Conservation (phyloP, 2,113 vertebrate species). For the Campylomormyrus numenius region DNA sequence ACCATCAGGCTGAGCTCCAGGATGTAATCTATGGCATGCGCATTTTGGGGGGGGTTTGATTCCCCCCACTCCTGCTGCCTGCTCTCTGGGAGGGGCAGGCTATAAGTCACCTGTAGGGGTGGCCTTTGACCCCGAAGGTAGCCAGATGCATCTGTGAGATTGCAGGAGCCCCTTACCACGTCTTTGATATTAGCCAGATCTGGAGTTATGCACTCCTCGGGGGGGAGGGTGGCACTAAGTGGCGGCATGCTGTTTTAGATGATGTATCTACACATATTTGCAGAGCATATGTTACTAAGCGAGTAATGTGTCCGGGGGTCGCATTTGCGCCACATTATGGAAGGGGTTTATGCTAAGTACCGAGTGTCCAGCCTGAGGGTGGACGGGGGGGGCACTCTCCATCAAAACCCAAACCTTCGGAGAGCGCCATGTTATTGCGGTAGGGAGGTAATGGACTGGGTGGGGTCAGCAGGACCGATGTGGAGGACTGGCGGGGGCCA, state of each 20-base stretch:
- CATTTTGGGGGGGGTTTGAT: background rate
- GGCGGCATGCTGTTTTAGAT: background rate
- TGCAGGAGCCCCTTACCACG: background rate
- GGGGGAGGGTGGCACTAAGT: background rate
- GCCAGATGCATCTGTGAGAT: slow-evolving; percentile 33
- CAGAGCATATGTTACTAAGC: background rate
- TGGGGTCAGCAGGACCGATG: background rate
- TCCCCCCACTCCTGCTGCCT: background rate
- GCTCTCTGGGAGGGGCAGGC: rapidly evolving
- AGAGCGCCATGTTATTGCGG: background rate
- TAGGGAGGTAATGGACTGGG: too few relatives aligned
- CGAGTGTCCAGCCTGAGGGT: background rate
- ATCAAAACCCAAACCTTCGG: background rate
- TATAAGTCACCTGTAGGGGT: background rate
- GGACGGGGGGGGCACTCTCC: background rate
- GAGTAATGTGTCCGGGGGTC: background rate
- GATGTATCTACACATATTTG: background rate
- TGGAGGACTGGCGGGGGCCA: background rate
- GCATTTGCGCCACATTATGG: background rate
- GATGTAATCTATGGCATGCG: background rate
- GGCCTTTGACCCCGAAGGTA: slow-evolving; percentile 9
- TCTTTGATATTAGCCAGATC: background rate
- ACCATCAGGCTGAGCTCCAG: background rate
- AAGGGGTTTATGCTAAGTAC: background rate
- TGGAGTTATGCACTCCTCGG: background rate